phyloP scores from a whole-genome alignment of 2,888 invertebrate species.

The Stictocephala bisonia region DNA sequence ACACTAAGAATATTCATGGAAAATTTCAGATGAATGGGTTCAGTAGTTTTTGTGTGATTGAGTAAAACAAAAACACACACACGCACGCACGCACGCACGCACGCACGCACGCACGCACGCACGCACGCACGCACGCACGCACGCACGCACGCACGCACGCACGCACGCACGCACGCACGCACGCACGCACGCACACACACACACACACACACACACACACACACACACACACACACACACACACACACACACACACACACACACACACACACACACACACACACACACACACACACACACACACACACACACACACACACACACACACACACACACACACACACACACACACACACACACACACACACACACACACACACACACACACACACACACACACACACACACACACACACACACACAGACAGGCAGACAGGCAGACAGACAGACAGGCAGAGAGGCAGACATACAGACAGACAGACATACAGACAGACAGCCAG shows the following conservation, averaged over 20 bases:
- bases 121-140: background rate
- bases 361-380: background rate
- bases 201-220: background rate
- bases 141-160: background rate
- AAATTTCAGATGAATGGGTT: too few species aligned
- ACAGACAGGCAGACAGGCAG: too few species aligned
- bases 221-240: background rate
- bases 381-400: constrained; percentile 17
- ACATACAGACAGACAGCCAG: too few species aligned
- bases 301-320: constrained; percentile 13
- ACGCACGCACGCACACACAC: too few species aligned
- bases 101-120: background rate
- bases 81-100: background rate
- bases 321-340: constrained; percentile 13
- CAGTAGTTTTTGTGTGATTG: too few species aligned
- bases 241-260: constrained; percentile 6
- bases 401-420: constrained; percentile 30
- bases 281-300: constrained; percentile 9
- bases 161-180: too few species aligned
- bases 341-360: constrained; percentile 4
- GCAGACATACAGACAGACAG: too few species aligned
- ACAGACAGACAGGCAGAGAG: too few species aligned
- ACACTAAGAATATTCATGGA: too few species aligned
- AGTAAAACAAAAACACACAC: too few species aligned
- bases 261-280: constrained; percentile 9